These are phyloP conservation scores for Sminthurides bifidus DNA, from an alignment of 1,140 invertebrate species.

Conservation along the genomic window DNA sequence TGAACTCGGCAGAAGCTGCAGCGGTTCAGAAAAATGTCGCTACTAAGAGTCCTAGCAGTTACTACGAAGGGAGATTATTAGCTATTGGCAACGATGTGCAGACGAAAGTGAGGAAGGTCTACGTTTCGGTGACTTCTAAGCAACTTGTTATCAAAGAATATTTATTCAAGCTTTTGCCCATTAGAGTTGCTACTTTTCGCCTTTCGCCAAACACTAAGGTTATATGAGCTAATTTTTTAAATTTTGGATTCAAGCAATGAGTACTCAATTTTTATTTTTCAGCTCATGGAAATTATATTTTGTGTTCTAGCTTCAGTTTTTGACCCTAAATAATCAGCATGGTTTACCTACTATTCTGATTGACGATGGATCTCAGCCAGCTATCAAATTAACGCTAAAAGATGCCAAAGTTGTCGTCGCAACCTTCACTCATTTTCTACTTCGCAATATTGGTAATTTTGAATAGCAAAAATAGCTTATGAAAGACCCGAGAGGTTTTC, in stretches of 20 bases:
- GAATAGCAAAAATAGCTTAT: neutral
- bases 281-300: neutral
- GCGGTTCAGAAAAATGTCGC: slow-evolving; percentile 76
- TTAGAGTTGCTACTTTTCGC: slow-evolving; percentile 78
- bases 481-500: neutral
- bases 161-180: slow-evolving; percentile 81
- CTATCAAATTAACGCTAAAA: slow-evolving; percentile 63
- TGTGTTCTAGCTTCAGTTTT: slow-evolving; percentile 22
- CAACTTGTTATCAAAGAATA: slow-evolving; percentile 85
- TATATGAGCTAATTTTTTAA: slow-evolving; percentile 25
- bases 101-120: slow-evolving; percentile 68
- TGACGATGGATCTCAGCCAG: slow-evolving; percentile 80
- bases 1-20: slow-evolving; percentile 59
- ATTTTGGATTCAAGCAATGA: neutral
- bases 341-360: slow-evolving; percentile 52
- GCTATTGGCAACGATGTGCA: slow-evolving; percentile 55
- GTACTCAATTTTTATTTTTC: neutral
- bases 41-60: slow-evolving; percentile 68
- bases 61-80: slow-evolving; percentile 71
- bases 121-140: slow-evolving; percentile 75
- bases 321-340: slow-evolving; percentile 23
- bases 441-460: slow-evolving; percentile 73
- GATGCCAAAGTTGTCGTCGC: slow-evolving; percentile 83
- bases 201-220: slow-evolving; percentile 84
- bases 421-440: slow-evolving; percentile 77